These are phyloP conservation scores for Watsonalla binaria DNA, from an alignment of 2,888 invertebrate genomes.

Conservation along the genomic window DNA sequence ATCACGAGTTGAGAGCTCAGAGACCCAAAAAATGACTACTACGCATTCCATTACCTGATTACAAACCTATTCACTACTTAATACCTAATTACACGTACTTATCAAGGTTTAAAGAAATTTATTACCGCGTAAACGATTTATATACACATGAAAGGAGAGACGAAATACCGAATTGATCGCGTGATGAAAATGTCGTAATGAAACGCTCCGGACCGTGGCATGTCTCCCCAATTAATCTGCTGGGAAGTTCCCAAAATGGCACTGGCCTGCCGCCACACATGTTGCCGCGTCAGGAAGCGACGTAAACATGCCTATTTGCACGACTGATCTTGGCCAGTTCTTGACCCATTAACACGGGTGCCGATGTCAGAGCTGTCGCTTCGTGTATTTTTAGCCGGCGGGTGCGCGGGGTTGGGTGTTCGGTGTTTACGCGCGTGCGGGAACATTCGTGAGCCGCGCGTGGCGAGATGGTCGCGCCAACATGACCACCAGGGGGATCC, in stretches of 20 bases:
- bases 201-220: background rate
- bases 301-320: slow-evolving; percentile 69
- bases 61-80: too few relatives aligned
- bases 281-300: slow-evolving; percentile 47
- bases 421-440: slow-evolving; percentile 41
- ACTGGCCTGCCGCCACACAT: slow-evolving; percentile 47
- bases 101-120: too few relatives aligned
- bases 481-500: slow-evolving; percentile 89
- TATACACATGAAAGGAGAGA: too few relatives aligned
- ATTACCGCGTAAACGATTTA: too few relatives aligned
- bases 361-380: slow-evolving; percentile 72
- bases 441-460: slow-evolving; percentile 40
- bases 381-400: slow-evolving; percentile 64
- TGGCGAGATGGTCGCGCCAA: slow-evolving; percentile 28
- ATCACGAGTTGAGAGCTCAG: too few relatives aligned
- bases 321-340: slow-evolving; percentile 76
- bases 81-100: too few relatives aligned
- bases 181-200: background rate
- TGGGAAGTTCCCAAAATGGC: slow-evolving; percentile 13
- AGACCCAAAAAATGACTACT: too few relatives aligned
- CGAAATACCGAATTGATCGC: too few relatives aligned
- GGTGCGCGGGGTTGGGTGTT: slow-evolving; percentile 52
- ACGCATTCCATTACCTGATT: too few relatives aligned
- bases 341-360: slow-evolving; percentile 75
- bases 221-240: background rate